phyloP scores from a whole-genome alignment of 1,140 invertebrate species.

The Pachyrhynchus sulphureomaculatus region DNA sequence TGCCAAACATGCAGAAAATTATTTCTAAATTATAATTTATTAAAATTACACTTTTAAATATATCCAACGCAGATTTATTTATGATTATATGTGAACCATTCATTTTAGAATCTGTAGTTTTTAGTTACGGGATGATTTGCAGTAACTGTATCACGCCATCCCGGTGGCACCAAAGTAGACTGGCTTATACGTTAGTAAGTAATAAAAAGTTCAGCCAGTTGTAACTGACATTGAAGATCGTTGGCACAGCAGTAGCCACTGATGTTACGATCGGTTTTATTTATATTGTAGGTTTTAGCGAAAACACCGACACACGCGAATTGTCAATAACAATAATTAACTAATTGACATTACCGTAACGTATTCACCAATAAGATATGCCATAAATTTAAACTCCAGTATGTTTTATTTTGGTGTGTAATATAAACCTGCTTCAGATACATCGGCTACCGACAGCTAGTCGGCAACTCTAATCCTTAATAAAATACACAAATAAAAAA shows the following conservation, averaged over 20 bases:
- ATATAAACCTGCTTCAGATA: too few species aligned
- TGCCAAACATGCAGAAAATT: too few species aligned
- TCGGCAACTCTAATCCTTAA: too few species aligned
- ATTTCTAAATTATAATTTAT: too few species aligned
- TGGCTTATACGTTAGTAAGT: slow-evolving; percentile 5
- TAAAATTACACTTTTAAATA: too few species aligned
- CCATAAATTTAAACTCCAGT: too few species aligned
- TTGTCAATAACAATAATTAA: slow-evolving; percentile 51
- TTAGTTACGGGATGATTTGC: slow-evolving; percentile 17
- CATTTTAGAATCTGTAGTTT: not conserved
- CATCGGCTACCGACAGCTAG: too few species aligned
- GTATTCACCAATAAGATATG: too few species aligned
- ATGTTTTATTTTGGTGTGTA: slow-evolving; percentile 4
- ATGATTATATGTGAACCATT: not conserved
- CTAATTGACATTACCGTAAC: slow-evolving; percentile 49
- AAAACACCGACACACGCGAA: slow-evolving; percentile 43
- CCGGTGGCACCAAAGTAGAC: slow-evolving; percentile 5
- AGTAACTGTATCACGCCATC: slow-evolving; percentile 17
- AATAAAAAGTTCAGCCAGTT: not conserved
- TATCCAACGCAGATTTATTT: too few species aligned
- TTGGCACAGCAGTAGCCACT: slow-evolving; percentile 36
- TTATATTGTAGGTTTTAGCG: slow-evolving; percentile 22
- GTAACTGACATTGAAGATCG: slow-evolving; percentile 17
- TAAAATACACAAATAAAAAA: too few species aligned
- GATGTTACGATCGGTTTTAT: slow-evolving; percentile 36